A percentile compares a stretch with the other conserved stretches of the same genome.
These are phyloP conservation scores for Lasioglossum baleicum DNA, from an alignment of 1,140 invertebrate genomes.

Conservation along the genomic window DNA sequence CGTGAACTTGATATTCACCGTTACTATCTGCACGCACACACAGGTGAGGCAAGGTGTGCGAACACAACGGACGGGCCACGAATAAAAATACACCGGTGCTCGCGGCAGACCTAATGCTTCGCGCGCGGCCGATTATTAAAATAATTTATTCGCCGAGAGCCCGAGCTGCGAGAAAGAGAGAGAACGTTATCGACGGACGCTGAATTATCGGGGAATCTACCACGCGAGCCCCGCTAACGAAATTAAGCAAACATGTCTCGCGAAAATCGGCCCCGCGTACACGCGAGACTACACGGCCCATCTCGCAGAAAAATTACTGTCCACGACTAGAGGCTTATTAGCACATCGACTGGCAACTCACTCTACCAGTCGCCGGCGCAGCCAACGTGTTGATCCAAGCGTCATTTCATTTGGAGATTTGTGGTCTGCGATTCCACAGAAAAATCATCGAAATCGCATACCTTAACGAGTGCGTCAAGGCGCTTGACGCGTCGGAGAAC, in stretches of 20 bases:
- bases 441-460: too few relatives aligned
- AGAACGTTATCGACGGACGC: constrained; percentile 23
- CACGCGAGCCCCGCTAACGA: neutral
- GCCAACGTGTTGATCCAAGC: too few relatives aligned
- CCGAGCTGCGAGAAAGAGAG: neutral
- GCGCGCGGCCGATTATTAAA: constrained; percentile 31
- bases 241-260: neutral
- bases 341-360: too few relatives aligned
- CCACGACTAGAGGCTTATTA: too few relatives aligned
- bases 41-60: neutral
- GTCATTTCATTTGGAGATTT: too few relatives aligned
- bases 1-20: constrained; percentile 53
- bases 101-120: neutral
- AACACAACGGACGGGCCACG: neutral
- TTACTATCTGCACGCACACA: constrained; percentile 43
- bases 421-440: too few relatives aligned
- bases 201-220: constrained; percentile 23
- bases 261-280: neutral
- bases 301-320: too few relatives aligned
- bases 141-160: constrained; percentile 33
- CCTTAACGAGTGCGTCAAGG: too few relatives aligned
- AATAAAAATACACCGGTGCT: constrained; percentile 25
- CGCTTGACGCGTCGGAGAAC: too few relatives aligned
- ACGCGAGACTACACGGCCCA: neutral
- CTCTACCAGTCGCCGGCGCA: too few relatives aligned